Evolutionary conservation across 2,113 vertebrate genomes (phyloP), one percentile per base, ranked within the genome.

Genomic region (Trichechus manatus): DNA sequence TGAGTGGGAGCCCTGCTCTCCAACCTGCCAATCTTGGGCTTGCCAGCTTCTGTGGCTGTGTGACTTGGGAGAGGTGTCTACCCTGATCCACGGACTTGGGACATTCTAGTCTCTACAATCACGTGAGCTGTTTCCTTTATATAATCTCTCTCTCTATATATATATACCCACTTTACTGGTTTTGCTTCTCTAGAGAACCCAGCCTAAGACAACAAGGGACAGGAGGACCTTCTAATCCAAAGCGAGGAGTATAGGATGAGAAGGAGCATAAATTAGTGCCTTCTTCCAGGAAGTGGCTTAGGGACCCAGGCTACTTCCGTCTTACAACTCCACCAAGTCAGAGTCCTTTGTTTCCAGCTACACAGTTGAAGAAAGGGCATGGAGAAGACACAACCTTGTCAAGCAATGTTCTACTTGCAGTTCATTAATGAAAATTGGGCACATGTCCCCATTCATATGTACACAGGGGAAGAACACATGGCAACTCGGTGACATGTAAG

Each of bases 271-370:
- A n/a, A 31, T 25, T 11, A 10, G 10, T 27, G 9, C 7, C 17
- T 44, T 78, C 17, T 7, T 15, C 9, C 6, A 5, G 1, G 27
- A 47, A 20, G 3, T 7, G 47, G 9, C 4, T 39, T 8, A 7
- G 42, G 47, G 13, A 9, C 13, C 9, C 33, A 15, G 19, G 20
- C 15, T 47, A 17, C 23, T 11, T 75, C 20, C 47, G 31, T 14
- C 10, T 0, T 3, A 15, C 6, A 20, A 9, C 25, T 15, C 2
- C 5, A 4, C 15, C 5, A 20, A n/a, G 29, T 29, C 13, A 23
- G 56, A 61, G 39, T 17, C 7, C 68, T 78, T 86, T 66, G 6
- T 36, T 61, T 79, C 89, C 19, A 44, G 33, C 47, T 0, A 1
- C 29, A 0, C 5, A 17, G 3, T 11, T 42, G 70, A 75, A 64